Conservation (phyloP, 2,888 invertebrate species). For the Coelinius sp. region DNA sequence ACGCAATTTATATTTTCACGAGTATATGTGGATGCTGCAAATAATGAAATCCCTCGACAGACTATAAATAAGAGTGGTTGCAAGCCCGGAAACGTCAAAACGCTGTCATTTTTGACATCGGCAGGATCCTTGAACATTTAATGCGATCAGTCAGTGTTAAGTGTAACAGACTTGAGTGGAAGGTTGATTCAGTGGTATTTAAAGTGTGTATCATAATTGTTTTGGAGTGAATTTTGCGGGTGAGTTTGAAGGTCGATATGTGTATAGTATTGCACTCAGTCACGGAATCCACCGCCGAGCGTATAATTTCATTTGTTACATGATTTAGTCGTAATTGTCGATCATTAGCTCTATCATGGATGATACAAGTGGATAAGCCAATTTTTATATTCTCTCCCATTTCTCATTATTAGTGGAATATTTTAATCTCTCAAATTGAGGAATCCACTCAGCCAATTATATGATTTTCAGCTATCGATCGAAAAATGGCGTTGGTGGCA, state of each 20-base stretch:
- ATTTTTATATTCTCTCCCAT: too few species aligned
- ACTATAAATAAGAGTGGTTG: not conserved
- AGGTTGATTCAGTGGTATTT: not conserved
- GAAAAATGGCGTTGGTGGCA: slow-evolving; percentile 51
- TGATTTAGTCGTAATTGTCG: not conserved
- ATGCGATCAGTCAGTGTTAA: not conserved
- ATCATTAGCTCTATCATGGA: not conserved
- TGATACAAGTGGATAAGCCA: too few species aligned
- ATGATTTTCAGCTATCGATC: not conserved
- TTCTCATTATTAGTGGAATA: too few species aligned
- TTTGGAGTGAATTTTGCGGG: not conserved
- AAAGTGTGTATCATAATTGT: too few species aligned
- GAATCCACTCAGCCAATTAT: not conserved
- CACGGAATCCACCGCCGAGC: not conserved
- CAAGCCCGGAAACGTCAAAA: not conserved
- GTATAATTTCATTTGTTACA: not conserved
- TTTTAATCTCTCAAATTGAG: not conserved
- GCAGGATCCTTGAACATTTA: not conserved
- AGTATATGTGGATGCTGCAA: not conserved
- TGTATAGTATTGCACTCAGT: not conserved
- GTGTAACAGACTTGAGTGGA: not conserved
- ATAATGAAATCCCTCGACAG: not conserved
- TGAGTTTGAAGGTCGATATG: not conserved
- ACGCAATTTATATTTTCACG: not conserved
- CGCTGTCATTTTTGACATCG: not conserved